Percentiles rank a stretch among this genome's conserved stretches.
These are phyloP conservation scores for Sepioteuthis lessoniana DNA, from an alignment of 2,888 invertebrate species.

Conservation along the genomic window DNA sequence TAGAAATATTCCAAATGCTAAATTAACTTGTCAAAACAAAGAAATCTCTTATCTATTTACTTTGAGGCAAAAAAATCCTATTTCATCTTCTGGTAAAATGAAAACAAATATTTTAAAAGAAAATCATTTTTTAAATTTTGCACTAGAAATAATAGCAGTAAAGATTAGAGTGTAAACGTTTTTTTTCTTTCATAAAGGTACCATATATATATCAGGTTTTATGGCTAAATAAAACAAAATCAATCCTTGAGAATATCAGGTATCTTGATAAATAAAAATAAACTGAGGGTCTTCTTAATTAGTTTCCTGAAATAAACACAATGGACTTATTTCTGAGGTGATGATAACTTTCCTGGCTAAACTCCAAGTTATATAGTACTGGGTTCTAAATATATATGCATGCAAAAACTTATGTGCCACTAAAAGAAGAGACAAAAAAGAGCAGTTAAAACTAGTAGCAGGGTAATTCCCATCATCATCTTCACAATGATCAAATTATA, in stretches of 20 bases:
- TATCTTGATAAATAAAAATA: background rate
- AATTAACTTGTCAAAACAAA: too few species aligned
- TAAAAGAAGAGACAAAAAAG: background rate
- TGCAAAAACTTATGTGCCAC: background rate
- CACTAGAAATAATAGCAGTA: too few species aligned
- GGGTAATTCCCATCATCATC: background rate
- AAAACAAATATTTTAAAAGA: too few species aligned
- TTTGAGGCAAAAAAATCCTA: too few species aligned
- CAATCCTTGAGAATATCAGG: background rate
- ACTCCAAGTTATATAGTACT: background rate
- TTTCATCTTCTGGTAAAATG: too few species aligned
- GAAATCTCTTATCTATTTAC: too few species aligned
- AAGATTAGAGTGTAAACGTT: too few species aligned
- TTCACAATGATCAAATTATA: too few species aligned
- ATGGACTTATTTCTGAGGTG: background rate
- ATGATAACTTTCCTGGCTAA: background rate
- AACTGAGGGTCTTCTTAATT: background rate
- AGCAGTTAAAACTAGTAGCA: background rate
- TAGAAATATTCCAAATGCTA: too few species aligned
- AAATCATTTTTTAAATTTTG: too few species aligned
- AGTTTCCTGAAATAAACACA: background rate
- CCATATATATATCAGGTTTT: background rate
- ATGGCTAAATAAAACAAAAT: background rate
- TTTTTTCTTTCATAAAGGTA: too few species aligned
- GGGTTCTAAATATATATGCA: background rate